Base-by-base conservation (phyloP, 2,888 invertebrate genomes). In the Mythimna ferrago region DNA sequence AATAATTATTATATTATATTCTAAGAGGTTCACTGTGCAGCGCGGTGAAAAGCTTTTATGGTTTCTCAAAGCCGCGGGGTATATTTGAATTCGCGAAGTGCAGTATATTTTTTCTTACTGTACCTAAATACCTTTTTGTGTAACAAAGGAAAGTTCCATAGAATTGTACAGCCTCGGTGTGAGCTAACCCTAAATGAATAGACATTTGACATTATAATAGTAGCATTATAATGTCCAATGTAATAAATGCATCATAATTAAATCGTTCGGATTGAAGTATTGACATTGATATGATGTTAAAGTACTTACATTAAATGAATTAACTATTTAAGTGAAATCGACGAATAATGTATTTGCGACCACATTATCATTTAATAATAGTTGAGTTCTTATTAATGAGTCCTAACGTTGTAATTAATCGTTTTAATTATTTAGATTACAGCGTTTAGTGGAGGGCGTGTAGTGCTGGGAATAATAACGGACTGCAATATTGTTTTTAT, bases 301-400 rank as follows among this genome's bases (percentile, higher is more conserved):
- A 72, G 19, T 70, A 61, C 6, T 16, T 6, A 48, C 71, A 44
- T 66, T 53, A 54, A 62, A 26, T 26, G 26, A 26, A 80, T 66
- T 2, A 60, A 58, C 61, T 44, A 62, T 73, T 56, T 35, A 61
- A 61, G 35, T 73, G 53, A 57, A 78, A 78, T 74, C 38, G 41
- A 62, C 53, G 61, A 62, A 73, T 53, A 61, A 60, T 67, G 62
- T 73, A 44, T 73, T 79, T 62, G 66, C n/a, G 54, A 73, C 70
- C 56, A 61, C 38, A 73, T 73, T 48, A 60, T 65, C 38, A 80
- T 74, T 80, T 38, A 65, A 10, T 26, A 10, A 21, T 79, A 68
- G 71, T 79, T 62, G 71, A 71, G 60, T 71, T 68, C 56, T 68
- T 71, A 68, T 79, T 83, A 74, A 69, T 69, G 66, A 60, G 53